These are phyloP conservation scores for Philhelius pedissequus DNA, from an alignment of 2,888 invertebrate genomes.

Conservation along the genomic window DNA sequence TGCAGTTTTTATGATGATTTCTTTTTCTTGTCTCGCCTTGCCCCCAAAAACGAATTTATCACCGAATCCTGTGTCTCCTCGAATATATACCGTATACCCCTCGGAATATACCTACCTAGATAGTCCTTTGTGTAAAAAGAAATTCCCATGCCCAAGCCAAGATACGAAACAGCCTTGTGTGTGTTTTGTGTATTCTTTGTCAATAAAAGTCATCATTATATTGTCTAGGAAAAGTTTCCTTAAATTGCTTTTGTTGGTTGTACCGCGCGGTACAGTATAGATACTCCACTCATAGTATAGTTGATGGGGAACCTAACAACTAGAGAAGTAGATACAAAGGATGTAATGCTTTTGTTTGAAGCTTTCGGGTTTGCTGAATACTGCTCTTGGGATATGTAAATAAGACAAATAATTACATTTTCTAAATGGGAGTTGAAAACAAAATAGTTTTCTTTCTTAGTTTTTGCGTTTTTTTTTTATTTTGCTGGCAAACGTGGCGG, in stretches of 20 bases:
- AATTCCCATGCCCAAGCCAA: background rate
- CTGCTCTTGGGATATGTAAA: constrained; percentile 33
- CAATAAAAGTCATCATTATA: constrained; percentile 44
- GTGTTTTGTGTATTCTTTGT: constrained; percentile 20
- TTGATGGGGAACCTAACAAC: background rate
- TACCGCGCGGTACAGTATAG: background rate
- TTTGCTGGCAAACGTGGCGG: background rate
- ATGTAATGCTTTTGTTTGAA: constrained; percentile 26
- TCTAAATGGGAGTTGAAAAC: constrained; percentile 29
- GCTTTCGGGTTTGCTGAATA: constrained; percentile 21
- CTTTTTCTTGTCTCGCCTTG: constrained; percentile 9
- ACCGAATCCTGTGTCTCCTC: background rate
- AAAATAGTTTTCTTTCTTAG: constrained; percentile 21
- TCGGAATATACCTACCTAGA: background rate
- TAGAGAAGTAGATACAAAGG: background rate
- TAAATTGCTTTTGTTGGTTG: constrained; percentile 42
- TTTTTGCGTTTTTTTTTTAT: background rate
- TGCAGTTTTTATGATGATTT: constrained; percentile 43
- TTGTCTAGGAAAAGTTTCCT: constrained; percentile 39
- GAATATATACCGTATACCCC: too few species aligned
- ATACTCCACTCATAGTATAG: background rate
- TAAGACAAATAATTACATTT: constrained; percentile 50
- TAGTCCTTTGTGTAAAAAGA: background rate
- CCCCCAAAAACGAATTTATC: constrained; percentile 9
- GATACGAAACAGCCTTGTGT: background rate